Percentiles rank a stretch among this genome's conserved stretches.
Conservation (phyloP, 2,888 invertebrate species). For the Ochlodes sylvanus region DNA sequence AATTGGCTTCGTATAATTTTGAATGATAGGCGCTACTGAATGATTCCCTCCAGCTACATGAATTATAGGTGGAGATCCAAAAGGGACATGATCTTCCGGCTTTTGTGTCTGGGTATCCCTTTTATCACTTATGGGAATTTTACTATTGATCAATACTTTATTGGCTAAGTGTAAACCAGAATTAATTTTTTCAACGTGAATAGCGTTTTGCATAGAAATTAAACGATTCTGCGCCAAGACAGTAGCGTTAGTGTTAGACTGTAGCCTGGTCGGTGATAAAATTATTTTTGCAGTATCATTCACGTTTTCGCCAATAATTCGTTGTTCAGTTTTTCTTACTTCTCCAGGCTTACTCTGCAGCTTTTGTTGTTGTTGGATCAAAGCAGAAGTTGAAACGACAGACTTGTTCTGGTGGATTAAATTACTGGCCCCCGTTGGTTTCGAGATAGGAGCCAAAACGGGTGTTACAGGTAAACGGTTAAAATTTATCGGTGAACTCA, state of each 20-base stretch:
- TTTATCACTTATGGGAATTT: constrained; percentile 66
- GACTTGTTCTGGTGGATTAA: constrained; percentile 70
- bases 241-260: constrained; percentile 68
- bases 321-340: constrained; percentile 60
- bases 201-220: constrained; percentile 74
- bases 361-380: constrained; percentile 73
- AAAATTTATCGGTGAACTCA: constrained; percentile 75
- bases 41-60: constrained; percentile 69
- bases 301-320: constrained; percentile 42
- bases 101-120: constrained; percentile 64
- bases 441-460: constrained; percentile 83
- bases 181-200: constrained; percentile 68
- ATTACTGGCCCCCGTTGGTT: constrained; percentile 82
- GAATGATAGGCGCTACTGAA: constrained; percentile 64
- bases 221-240: constrained; percentile 78
- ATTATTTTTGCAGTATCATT: constrained; percentile 73
- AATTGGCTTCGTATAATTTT: constrained; percentile 65
- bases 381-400: constrained; percentile 55
- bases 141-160: constrained; percentile 71
- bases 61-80: constrained; percentile 65
- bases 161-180: constrained; percentile 66
- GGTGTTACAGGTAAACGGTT: constrained; percentile 85
- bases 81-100: constrained; percentile 62
- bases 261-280: constrained; percentile 69
- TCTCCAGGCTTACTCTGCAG: constrained; percentile 61